Conservation (phyloP, 2,888 invertebrate genomes). For the Gari tellinella region DNA sequence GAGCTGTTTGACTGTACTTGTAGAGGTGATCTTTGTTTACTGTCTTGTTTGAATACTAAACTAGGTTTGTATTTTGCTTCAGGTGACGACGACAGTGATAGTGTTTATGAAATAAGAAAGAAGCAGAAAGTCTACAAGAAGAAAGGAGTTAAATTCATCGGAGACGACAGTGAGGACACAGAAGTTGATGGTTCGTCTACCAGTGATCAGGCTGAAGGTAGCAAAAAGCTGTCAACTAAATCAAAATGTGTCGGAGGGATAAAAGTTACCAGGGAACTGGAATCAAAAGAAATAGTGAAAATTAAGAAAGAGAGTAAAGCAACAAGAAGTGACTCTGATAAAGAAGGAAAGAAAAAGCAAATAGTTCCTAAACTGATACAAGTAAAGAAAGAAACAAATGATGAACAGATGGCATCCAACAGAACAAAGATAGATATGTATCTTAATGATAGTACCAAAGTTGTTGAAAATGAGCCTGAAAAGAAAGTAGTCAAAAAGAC, state of each 20-base stretch:
- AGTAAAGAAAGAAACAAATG: conserved; percentile 26
- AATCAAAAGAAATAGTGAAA: conserved; percentile 17
- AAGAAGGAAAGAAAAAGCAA: conserved; percentile 55
- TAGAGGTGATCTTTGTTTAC: too few species aligned
- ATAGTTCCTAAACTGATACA: conserved; percentile 14
- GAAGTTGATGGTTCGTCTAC: conserved; percentile 11
- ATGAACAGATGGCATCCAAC: conserved; percentile 3
- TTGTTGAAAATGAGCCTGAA: conserved; percentile 18
- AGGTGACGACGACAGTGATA: conserved; percentile 3
- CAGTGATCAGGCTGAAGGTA: background rate
- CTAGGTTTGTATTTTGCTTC: too few species aligned
- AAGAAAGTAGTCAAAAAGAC: conserved; percentile 41
- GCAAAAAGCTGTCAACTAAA: conserved; percentile 11
- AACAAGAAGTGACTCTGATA: conserved; percentile 27
- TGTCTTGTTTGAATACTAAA: too few species aligned
- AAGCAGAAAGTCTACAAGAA: conserved; percentile 2
- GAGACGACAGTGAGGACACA: conserved; percentile 27
- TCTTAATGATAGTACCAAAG: conserved; percentile 37
- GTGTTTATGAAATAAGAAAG: background rate
- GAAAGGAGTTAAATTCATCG: conserved; percentile 5
- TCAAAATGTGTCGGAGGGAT: conserved; percentile 3
- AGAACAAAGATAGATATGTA: conserved; percentile 35
- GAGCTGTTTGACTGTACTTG: too few species aligned
- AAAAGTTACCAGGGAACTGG: background rate
- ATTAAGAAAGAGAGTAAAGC: conserved; percentile 11